Conservation (phyloP, 2,888 invertebrate genomes). For the Mythimna pallens region DNA sequence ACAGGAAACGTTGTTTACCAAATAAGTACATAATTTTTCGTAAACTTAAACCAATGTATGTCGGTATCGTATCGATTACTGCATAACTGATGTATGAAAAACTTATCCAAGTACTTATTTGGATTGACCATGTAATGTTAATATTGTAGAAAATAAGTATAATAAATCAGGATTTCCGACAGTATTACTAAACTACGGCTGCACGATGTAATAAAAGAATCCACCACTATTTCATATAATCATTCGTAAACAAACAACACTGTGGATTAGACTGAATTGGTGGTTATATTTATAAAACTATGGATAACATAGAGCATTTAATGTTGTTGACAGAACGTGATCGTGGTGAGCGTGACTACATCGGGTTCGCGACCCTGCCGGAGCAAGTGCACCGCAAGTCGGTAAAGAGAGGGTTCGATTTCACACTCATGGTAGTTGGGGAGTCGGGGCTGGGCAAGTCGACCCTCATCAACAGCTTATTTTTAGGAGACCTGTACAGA, state of each 20-base stretch:
- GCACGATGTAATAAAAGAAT: slow-evolving; percentile 15
- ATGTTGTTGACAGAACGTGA: slow-evolving; percentile 82
- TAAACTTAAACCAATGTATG: slow-evolving; percentile 36
- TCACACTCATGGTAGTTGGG: slow-evolving; percentile 98
- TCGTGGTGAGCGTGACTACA: slow-evolving; percentile 94
- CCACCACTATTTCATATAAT: not conserved
- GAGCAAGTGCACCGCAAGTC: slow-evolving; percentile 99
- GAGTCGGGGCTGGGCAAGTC: slow-evolving; percentile 98
- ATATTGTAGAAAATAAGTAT: slow-evolving; percentile 31
- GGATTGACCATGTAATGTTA: slow-evolving; percentile 12
- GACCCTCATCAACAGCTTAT: slow-evolving; percentile 98
- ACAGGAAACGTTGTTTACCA: slow-evolving; percentile 51
- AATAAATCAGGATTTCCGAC: slow-evolving; percentile 25
- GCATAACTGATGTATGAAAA: slow-evolving; percentile 43
- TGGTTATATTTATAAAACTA: slow-evolving; percentile 10
- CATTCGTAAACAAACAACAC: slow-evolving; percentile 30
- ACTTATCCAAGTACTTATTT: slow-evolving; percentile 11
- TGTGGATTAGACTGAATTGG: slow-evolving; percentile 17
- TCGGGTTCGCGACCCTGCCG: slow-evolving; percentile 98
- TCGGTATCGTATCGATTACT: slow-evolving; percentile 47
- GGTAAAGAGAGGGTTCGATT: slow-evolving; percentile 98
- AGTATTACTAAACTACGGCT: slow-evolving; percentile 17
- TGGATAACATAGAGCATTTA: slow-evolving; percentile 29
- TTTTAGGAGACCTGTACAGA: slow-evolving; percentile 97
- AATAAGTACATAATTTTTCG: slow-evolving; percentile 25